phyloP scores from a whole-genome alignment of 2,797 vertebrate species.

The Distichodus sexfasciatus region DNA sequence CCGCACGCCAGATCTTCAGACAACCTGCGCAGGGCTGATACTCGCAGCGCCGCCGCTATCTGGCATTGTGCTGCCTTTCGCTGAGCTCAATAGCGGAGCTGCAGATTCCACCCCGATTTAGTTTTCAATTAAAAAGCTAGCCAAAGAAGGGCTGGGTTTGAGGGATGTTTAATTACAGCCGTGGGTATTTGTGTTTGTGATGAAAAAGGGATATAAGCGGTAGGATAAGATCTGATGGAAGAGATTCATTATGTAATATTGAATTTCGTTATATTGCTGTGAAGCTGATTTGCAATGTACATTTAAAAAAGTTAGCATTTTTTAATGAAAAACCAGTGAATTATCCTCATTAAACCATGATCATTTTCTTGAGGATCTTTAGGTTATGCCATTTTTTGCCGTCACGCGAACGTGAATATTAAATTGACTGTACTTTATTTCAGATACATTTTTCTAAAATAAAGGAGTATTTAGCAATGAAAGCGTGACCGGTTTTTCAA shows the following conservation, averaged over 20 bases:
- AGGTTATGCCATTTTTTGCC: no score
- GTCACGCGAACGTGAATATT: not conserved
- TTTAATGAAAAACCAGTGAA: no score
- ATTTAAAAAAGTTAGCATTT: no score
- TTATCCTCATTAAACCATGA: no score
- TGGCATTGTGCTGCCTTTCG: slow-evolving; percentile 69
- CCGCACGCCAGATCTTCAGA: slow-evolving; percentile 65
- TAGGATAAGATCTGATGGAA: slow-evolving; percentile 7
- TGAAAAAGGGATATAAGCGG: not conserved
- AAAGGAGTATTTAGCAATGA: not conserved
- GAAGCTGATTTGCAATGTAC: not conserved
- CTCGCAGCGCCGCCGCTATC: slow-evolving; percentile 65
- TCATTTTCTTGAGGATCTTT: no score
- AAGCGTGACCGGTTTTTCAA: not conserved
- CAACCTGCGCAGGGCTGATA: slow-evolving; percentile 64
- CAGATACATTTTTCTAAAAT: not conserved
- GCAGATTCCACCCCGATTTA: slow-evolving; percentile 63
- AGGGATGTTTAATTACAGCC: slow-evolving; percentile 24
- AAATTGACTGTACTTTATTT: not conserved
- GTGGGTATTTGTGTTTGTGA: not conserved
- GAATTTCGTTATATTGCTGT: not conserved
- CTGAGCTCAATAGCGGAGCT: slow-evolving; percentile 59
- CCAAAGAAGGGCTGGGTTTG: slow-evolving; percentile 16
- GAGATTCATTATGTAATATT: not conserved
- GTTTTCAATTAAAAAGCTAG: slow-evolving; percentile 65